These are phyloP conservation scores for Ellobium chinense DNA, from an alignment of 2,888 invertebrate species.

Conservation along the genomic window DNA sequence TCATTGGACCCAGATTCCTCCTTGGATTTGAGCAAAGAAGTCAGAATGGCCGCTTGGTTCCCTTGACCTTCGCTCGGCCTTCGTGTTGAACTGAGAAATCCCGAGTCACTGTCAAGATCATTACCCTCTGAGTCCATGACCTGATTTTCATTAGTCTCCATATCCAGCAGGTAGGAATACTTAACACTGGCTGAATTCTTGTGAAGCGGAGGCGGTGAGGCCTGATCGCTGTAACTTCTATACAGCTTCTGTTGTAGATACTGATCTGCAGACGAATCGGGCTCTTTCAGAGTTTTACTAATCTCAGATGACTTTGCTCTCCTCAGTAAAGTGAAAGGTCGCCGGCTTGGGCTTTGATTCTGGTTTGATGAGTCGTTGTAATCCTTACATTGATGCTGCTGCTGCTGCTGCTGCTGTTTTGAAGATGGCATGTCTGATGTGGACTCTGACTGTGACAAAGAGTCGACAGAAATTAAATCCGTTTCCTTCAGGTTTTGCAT, in stretches of 20 bases:
- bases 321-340: constrained; percentile 13
- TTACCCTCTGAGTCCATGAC: not conserved
- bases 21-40: constrained; percentile 30
- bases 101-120: not conserved
- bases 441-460: not conserved
- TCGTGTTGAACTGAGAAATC: not conserved
- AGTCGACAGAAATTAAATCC: constrained; percentile 17
- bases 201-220: too few species aligned
- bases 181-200: not conserved
- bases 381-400: not conserved
- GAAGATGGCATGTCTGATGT: not conserved
- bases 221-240: not conserved
- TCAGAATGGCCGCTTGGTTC: constrained; percentile 33
- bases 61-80: constrained; percentile 43
- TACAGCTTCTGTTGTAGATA: not conserved
- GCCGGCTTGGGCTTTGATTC: not conserved
- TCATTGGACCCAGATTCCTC: constrained; percentile 16
- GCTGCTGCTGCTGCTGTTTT: not conserved
- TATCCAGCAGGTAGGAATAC: constrained; percentile 13
- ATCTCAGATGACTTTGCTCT: constrained; percentile 6
- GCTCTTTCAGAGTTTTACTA: not conserved
- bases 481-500: not conserved
- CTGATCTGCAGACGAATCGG: not conserved
- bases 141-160: not conserved
- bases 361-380: not conserved